Conservation (phyloP, 2,113 vertebrate species). For the Cranoglanis bouderius region DNA sequence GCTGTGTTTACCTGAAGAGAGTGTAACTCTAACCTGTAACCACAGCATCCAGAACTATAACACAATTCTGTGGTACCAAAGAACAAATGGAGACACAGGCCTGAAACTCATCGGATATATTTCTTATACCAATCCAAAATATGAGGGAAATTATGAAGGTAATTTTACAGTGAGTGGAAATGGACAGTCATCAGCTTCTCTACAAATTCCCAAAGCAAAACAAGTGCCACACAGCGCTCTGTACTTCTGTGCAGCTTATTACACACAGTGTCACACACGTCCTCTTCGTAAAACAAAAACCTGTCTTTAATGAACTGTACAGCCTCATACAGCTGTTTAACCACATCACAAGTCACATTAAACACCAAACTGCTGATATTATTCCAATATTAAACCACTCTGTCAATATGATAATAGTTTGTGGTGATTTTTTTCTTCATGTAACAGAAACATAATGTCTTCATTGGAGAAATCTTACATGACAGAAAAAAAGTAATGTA, state of each 20-base stretch:
- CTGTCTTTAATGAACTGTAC: neutral
- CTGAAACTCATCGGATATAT: conserved; percentile 49
- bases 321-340: conserved; percentile 12
- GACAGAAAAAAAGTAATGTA: neutral
- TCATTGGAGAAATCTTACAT: too few relatives aligned
- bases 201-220: conserved; percentile 38
- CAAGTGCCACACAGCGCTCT: conserved; percentile 45
- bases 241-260: conserved; percentile 64
- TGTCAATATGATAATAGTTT: too few relatives aligned
- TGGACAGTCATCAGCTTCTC: conserved; percentile 44
- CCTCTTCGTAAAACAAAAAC: conserved; percentile 37
- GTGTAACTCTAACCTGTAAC: conserved; percentile 33
- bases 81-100: neutral
- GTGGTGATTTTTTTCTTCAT: neutral
- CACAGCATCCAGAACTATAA: conserved; percentile 28
- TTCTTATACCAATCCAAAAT: neutral
- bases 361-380: neutral
- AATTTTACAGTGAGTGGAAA: conserved; percentile 59
- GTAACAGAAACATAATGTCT: too few relatives aligned
- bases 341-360: neutral
- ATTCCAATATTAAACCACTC: neutral
- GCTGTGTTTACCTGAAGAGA: neutral
- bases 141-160: conserved; percentile 29
- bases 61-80: conserved; percentile 48
- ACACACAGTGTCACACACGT: conserved; percentile 25